phyloP scores from a whole-genome alignment of 1,140 invertebrate species.

The Drosophila orosa region DNA sequence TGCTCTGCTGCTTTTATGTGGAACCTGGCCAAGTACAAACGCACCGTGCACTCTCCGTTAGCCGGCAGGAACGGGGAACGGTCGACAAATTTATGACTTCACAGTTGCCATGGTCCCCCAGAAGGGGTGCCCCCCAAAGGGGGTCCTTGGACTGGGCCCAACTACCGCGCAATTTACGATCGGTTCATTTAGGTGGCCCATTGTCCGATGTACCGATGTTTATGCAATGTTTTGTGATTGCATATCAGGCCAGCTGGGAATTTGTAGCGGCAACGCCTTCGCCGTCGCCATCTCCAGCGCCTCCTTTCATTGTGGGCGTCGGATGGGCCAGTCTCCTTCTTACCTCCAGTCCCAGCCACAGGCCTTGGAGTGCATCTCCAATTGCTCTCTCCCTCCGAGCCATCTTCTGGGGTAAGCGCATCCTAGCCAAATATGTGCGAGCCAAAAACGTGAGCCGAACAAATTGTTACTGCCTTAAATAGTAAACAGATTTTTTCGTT shows the following conservation, averaged over 20 bases:
- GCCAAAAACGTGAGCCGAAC: conserved; percentile 62
- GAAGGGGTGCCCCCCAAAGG: conserved; percentile 9
- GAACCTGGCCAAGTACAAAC: conserved; percentile 26
- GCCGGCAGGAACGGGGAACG: conserved; percentile 26
- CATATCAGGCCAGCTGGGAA: conserved; percentile 71
- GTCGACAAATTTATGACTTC: conserved; percentile 70
- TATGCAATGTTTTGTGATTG: conserved; percentile 77
- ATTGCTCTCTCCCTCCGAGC: not conserved
- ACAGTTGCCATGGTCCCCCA: conserved; percentile 38
- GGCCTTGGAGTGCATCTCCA: conserved; percentile 5
- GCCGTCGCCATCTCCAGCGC: conserved; percentile 19
- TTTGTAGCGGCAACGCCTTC: conserved; percentile 64
- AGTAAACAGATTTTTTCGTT: conserved; percentile 56
- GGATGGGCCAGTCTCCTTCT: conserved; percentile 11
- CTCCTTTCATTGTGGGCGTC: conserved; percentile 64
- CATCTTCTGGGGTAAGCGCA: conserved; percentile 26
- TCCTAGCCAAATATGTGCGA: conserved; percentile 58
- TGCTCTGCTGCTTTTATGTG: conserved; percentile 33
- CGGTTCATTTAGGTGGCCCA: conserved; percentile 77
- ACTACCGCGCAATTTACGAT: conserved; percentile 74
- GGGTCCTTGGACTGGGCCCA: conserved; percentile 53
- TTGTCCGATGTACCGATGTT: conserved; percentile 67
- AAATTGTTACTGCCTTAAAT: conserved; percentile 72
- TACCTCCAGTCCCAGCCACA: not conserved
- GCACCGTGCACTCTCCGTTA: conserved; percentile 38